Evolutionary conservation across 2,113 vertebrate species (phyloP), one percentile per base, ranked within the genome.

Genomic region (Spheniscus mendiculus): DNA sequence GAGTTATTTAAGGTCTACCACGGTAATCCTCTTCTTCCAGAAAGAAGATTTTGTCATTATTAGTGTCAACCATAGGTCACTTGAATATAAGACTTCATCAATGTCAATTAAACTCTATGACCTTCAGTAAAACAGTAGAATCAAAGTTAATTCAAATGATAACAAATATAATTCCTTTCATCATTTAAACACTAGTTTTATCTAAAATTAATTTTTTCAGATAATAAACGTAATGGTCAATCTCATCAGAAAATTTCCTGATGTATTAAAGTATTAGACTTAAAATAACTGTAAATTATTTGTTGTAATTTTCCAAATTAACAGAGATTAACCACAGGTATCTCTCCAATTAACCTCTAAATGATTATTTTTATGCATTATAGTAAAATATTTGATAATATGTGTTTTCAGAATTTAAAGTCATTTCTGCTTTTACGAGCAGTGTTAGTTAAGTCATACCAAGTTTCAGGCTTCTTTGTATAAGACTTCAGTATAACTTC

Each of bases 101-200:
- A 94, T 94, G 89, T 85, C 89, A 95, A 96, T 97, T 96, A 97
- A 97, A 97, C 97, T 86, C 63, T 49, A 19, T 74, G 95, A 96
- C 95, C 97, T 95, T 91, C 69, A 47, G 56, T 70, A 90, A 96
- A 97, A 87, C 14, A 86, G 56, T 38, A 78, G 49, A 95, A 91
- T 94, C 66, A 93, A 94, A 96, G 83, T 63, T 83, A 95, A 93
- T 94, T 91, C 83, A 83, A 80, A 71, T 67, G 42, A 58, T 93
- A 97, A 81, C 83, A 88, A 85, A 93, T 59, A 89, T 15, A 90
- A 92, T 77, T 94, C 38, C 16, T 84, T 93, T 90, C 82, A 88
- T 90, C 30, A 90, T 74, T 96, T 96, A 95, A 93, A 85, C 23
- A 80, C 53, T 76, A 70, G 11, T 83, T 94, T 93, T 91, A 86